phyloP scores from a whole-genome alignment of 2,888 invertebrate genomes.

The Hemistola chrysoprasaria region DNA sequence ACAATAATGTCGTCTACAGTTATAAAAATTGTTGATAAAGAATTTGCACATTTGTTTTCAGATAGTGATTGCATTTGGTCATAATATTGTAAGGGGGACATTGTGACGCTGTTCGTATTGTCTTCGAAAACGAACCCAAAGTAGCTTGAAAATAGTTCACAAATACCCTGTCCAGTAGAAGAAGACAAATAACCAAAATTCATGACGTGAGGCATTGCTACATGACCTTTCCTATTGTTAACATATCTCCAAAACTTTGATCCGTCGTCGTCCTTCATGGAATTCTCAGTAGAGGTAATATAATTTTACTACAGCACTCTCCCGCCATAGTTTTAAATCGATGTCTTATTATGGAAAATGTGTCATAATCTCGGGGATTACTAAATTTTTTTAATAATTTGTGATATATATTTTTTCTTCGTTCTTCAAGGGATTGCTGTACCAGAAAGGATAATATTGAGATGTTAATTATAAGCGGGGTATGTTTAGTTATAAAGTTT shows the following conservation, averaged over 20 bases:
- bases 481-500: background rate
- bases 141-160: background rate
- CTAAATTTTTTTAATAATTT: background rate
- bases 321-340: background rate
- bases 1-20: no score
- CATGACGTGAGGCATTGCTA: background rate
- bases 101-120: background rate
- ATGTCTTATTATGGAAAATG: no score
- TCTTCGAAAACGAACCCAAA: background rate
- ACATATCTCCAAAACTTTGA: no score
- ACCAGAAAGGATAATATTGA: no score
- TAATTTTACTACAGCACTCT: background rate
- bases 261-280: no score
- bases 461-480: background rate
- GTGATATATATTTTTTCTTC: background rate
- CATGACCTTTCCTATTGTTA: background rate
- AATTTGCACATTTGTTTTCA: no score
- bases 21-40: no score
- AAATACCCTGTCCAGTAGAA: background rate
- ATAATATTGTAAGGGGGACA: no score
- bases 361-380: constrained; percentile 1
- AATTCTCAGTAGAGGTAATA: background rate
- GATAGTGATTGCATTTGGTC: no score
- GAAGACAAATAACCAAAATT: background rate
- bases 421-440: background rate